phyloP scores from a whole-genome alignment of 2,888 invertebrate genomes.

The Cephus spinipes region DNA sequence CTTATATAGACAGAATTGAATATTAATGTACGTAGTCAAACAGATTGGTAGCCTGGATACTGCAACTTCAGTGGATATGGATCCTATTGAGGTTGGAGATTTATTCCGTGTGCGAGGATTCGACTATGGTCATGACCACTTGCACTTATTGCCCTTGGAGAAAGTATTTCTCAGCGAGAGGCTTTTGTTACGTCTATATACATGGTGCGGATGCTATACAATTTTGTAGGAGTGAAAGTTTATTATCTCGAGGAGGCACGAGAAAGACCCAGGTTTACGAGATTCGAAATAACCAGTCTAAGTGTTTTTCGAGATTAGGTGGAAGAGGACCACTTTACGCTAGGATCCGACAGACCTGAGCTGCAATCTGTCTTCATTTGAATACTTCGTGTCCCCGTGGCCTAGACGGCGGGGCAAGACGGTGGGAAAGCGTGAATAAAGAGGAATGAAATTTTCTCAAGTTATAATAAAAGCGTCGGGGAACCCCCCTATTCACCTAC shows the following conservation, averaged over 20 bases:
- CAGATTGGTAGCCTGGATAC: no score
- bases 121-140: background rate
- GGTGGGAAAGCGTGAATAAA: background rate
- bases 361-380: constrained; percentile 49
- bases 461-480: background rate
- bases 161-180: background rate
- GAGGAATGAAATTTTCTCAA: background rate
- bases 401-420: background rate
- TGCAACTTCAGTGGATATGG: background rate
- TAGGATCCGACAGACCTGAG: constrained; percentile 32
- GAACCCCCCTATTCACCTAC: background rate
- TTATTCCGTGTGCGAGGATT: no score
- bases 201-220: background rate
- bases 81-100: background rate
- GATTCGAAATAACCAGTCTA: constrained; percentile 47
- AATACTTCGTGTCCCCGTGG: constrained; percentile 23
- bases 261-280: constrained; percentile 4
- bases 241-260: background rate
- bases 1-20: background rate
- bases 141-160: background rate
- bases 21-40: background rate
- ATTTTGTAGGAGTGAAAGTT: background rate
- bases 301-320: constrained; percentile 49
- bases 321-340: constrained; percentile 36
- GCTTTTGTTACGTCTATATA: background rate